These are phyloP conservation scores for Meleagris gallopavo DNA, from an alignment of 2,113 vertebrate species.

Conservation along the genomic window DNA sequence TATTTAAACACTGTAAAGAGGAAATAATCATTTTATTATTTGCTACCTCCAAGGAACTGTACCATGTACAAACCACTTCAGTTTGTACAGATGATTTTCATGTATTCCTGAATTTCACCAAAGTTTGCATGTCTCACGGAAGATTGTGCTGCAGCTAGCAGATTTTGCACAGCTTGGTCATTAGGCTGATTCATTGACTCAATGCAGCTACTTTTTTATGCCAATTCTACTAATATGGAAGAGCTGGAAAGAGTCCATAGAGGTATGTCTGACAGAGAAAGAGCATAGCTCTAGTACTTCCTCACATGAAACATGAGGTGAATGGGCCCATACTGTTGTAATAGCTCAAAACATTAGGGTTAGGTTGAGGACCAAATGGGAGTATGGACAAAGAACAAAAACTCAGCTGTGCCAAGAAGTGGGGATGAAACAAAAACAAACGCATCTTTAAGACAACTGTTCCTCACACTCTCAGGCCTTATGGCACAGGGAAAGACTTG, in stretches of 20 bases:
- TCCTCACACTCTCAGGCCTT: background rate
- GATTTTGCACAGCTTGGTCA: conserved; percentile 1
- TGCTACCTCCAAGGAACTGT: background rate
- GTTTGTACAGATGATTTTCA: background rate
- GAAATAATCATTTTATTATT: background rate
- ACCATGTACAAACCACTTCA: background rate
- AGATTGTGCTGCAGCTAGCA: background rate
- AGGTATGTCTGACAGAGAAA: background rate
- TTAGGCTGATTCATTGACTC: background rate
- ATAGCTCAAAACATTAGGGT: background rate
- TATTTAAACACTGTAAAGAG: background rate
- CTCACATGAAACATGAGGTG: background rate
- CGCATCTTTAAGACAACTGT: background rate
- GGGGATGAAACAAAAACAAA: background rate
- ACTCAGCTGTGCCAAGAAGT: background rate
- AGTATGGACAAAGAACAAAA: background rate
- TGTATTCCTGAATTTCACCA: background rate
- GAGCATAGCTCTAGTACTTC: background rate
- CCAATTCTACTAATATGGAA: background rate
- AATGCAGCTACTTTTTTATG: background rate
- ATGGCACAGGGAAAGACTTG: background rate
- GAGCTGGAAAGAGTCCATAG: background rate
- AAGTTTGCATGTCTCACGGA: background rate
- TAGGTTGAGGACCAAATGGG: background rate
- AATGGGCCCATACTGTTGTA: background rate